Evolutionary conservation across 2,113 vertebrate species (phyloP), one percentile per base, ranked within the genome.

Genomic region (Mohoua ochrocephala): DNA sequence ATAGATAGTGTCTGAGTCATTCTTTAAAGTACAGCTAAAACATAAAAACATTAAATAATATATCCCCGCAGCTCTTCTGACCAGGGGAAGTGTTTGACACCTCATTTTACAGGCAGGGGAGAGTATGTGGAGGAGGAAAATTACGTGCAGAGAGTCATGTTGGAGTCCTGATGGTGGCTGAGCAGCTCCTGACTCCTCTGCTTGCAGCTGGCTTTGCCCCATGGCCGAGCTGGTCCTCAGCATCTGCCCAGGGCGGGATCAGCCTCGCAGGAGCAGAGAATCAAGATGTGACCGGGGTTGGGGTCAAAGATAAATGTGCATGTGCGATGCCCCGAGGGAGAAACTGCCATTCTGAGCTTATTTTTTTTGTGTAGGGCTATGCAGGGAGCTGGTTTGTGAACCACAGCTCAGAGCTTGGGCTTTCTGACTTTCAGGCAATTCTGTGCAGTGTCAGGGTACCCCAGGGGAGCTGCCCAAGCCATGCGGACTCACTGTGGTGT

Each of bases 401-500:
- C n/a, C 6, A 1, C n/a, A 35, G 23, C 50, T 76, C 10, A 0
- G 31, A 54, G 33, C 16, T 27, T 8, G 60, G 47, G 56, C 33
- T 77, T 69, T 27, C 41, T 76, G 70, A 9, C 24, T 54, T 45
- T 2, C 13, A 61, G 56, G 33, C 23, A 63, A 4, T 37, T 63
- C 45, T 78, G 31, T 1, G 1, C 30, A 44, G 6, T 4, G 11
- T 27, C 63, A 37, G 61, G 47, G 50, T 2, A 30, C 15, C 37
- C 5, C n/a, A 23, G 44, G 39, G 41, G n/a, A 20, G 4, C 31
- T 70, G 24, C 6, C 39, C 74, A 54, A 37, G 49, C 1, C 0
- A 2, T 54, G 11, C 56, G 45, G 54, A 2, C 33, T 47, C 24
- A 5, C 2, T 2, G 0, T 1, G 13, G 30, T 30, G 23, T 11